phyloP scores from a whole-genome alignment of 2,797 vertebrate genomes.

The Parambassis ranga region DNA sequence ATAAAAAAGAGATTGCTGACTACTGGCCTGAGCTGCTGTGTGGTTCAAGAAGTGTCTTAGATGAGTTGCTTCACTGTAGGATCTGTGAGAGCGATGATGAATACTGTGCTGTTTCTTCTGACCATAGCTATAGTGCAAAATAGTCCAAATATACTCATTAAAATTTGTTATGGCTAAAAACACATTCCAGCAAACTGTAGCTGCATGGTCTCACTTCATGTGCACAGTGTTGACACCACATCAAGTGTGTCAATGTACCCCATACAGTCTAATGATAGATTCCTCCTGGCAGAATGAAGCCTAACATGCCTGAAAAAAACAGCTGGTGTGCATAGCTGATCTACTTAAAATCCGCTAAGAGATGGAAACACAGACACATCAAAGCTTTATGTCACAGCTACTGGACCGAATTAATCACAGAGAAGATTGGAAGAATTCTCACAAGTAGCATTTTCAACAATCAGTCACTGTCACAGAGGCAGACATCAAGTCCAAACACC shows the following conservation, averaged over 20 bases:
- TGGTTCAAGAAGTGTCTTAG: neutral
- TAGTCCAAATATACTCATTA: too few species aligned
- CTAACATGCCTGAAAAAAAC: neutral
- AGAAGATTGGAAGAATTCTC: neutral
- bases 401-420: neutral
- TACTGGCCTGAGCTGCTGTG: neutral
- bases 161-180: too few species aligned
- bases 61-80: neutral
- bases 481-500: neutral
- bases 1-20: too few species aligned
- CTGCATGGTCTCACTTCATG: neutral
- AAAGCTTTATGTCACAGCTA: conserved; percentile 15
- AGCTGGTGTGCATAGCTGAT: conserved; percentile 24
- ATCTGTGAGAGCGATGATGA: neutral
- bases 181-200: neutral
- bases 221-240: neutral
- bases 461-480: neutral
- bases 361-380: conserved; percentile 18
- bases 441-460: neutral
- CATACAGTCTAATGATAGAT: neutral
- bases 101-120: neutral
- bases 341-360: conserved; percentile 2
- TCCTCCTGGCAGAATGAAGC: neutral
- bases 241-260: neutral
- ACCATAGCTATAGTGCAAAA: too few species aligned